A percentile compares a stretch with the other conserved stretches of the same genome.
phyloP scores from a whole-genome alignment of 2,888 invertebrate genomes.

The Leptinotarsa haldemani region DNA sequence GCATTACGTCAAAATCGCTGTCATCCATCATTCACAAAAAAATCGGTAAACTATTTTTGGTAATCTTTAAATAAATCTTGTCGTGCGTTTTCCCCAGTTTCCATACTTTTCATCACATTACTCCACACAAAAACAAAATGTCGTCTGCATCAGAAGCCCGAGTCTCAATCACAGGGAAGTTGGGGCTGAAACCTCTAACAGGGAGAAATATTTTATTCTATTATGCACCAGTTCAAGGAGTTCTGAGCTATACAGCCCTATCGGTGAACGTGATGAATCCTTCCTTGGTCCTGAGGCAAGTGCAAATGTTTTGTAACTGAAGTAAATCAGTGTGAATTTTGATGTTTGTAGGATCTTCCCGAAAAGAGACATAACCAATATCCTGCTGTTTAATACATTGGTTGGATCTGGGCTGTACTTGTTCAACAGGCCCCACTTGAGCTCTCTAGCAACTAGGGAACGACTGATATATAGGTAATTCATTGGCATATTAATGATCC shows the following conservation, averaged over 20 bases:
- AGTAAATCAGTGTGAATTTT: neutral
- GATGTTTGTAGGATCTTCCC: constrained; percentile 75
- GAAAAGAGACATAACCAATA: constrained; percentile 82
- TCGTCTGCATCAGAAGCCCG: constrained; percentile 53
- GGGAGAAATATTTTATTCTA: constrained; percentile 79
- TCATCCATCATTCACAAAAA: neutral
- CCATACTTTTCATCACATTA: neutral
- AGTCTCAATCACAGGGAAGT: constrained; percentile 57
- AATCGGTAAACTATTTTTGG: constrained; percentile 14
- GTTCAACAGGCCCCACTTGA: constrained; percentile 83
- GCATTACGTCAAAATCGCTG: constrained; percentile 6
- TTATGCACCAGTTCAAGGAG: constrained; percentile 81
- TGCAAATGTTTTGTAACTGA: neutral
- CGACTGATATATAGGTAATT: constrained; percentile 76
- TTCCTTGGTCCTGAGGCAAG: constrained; percentile 77
- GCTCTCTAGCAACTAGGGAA: constrained; percentile 71
- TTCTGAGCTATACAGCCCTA: constrained; percentile 81
- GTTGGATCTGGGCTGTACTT: constrained; percentile 87
- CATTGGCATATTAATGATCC: neutral
- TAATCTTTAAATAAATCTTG: constrained; percentile 18
- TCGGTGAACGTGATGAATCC: constrained; percentile 90
- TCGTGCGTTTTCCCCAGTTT: neutral
- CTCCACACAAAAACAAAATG: constrained; percentile 7
- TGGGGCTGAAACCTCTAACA: constrained; percentile 75
- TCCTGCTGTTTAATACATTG: constrained; percentile 82